Conservation (phyloP, 2,113 vertebrate genomes). For the Calidris pugnax region DNA sequence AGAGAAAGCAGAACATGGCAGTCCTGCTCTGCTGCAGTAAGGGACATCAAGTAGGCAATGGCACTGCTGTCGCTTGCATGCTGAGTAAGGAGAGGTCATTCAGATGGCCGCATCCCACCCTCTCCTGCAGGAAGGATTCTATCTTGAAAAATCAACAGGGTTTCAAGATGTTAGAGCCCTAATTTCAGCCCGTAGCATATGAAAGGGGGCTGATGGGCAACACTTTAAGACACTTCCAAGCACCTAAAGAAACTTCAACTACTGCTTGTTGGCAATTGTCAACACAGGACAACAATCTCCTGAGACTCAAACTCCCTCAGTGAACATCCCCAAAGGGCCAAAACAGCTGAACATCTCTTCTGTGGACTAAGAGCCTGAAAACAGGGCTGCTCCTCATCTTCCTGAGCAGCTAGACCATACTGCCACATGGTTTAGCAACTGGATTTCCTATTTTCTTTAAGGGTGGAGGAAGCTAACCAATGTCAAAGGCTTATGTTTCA, state of each 20-base stretch:
- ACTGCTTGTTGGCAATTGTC: not conserved
- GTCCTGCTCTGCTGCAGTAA: not conserved
- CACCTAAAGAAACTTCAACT: not conserved
- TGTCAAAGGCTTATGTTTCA: not conserved
- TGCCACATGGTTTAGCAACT: not conserved
- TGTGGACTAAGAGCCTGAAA: not conserved
- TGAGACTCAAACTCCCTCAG: not conserved
- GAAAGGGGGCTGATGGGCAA: not conserved
- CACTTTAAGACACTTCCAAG: not conserved
- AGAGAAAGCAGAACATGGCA: not conserved
- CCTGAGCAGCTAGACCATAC: not conserved
- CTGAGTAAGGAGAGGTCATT: not conserved
- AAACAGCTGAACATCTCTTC: not conserved
- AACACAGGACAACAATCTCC: not conserved
- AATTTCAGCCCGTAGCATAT: not conserved
- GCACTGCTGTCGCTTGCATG: rapidly evolving
- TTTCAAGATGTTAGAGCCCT: not conserved
- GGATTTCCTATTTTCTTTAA: not conserved
- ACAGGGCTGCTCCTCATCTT: not conserved
- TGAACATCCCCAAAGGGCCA: not conserved
- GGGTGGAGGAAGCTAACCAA: not conserved
- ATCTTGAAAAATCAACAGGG: not conserved
- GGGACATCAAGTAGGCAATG: rapidly evolving
- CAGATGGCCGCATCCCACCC: rapidly evolving
- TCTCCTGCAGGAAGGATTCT: not conserved